These are phyloP conservation scores for Brachionus manjavacas DNA, from an alignment of 1,140 invertebrate genomes.

Conservation along the genomic window DNA sequence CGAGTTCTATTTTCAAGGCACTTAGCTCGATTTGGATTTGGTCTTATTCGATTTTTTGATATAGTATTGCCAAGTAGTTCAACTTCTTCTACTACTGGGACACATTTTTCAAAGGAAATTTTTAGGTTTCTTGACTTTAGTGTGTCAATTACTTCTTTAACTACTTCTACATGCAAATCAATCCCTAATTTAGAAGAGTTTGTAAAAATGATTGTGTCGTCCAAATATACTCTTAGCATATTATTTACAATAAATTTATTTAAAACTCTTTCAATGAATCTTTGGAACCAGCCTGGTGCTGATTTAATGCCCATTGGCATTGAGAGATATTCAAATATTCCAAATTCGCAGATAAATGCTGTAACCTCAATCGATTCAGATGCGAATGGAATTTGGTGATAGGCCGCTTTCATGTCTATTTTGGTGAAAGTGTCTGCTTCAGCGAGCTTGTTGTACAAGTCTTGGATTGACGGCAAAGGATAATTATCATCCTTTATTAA, in stretches of 20 bases:
- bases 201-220: not conserved
- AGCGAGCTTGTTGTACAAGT: no score
- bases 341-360: no score
- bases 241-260: not conserved
- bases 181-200: not conserved
- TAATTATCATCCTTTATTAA: no score
- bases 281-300: not conserved
- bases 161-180: not conserved
- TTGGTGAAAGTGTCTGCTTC: no score
- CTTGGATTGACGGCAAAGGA: no score
- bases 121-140: not conserved
- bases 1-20: not conserved
- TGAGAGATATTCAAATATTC: no score
- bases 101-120: not conserved
- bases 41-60: not conserved
- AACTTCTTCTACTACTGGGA: not conserved
- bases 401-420: no score
- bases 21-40: not conserved
- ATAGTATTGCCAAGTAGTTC: not conserved
- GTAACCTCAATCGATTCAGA: no score
- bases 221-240: not conserved
- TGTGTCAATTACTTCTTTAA: not conserved
- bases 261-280: not conserved
- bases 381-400: no score
- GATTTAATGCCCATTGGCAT: no score